Conservation (phyloP, 2,888 invertebrate genomes). For the Lymantria dispar region DNA sequence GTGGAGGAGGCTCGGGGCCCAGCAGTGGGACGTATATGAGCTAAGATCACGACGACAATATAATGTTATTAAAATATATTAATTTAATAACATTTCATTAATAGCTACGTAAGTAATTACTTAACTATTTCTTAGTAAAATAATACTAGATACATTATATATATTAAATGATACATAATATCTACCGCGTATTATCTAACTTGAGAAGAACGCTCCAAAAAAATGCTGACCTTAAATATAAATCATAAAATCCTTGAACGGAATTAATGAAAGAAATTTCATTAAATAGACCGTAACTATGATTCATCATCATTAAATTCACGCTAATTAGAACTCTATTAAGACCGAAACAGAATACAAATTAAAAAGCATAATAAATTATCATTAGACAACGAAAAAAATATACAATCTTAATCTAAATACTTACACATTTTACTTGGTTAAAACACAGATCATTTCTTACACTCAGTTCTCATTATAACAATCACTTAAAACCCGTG, state of each 20-base stretch:
- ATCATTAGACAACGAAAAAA: constrained; percentile 12
- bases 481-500: constrained; percentile 45
- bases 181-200: no score
- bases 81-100: no score
- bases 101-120: no score
- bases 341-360: constrained; percentile 9
- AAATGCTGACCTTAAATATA: constrained; percentile 16
- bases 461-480: constrained; percentile 33
- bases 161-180: no score
- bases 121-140: no score
- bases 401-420: constrained; percentile 17
- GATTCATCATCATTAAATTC: constrained; percentile 36
- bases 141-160: no score
- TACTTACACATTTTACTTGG: constrained; percentile 77
- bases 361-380: constrained; percentile 10
- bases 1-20: no score
- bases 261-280: constrained; percentile 40
- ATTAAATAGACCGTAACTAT: constrained; percentile 31
- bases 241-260: constrained; percentile 27
- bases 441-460: constrained; percentile 44
- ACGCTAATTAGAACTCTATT: constrained; percentile 24
- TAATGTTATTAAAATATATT: no score
- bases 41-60: no score
- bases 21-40: no score
- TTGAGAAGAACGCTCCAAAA: background rate